Evolutionary conservation across 2,888 invertebrate genomes (phyloP).

Genomic region (Odontomyia ornata): DNA sequence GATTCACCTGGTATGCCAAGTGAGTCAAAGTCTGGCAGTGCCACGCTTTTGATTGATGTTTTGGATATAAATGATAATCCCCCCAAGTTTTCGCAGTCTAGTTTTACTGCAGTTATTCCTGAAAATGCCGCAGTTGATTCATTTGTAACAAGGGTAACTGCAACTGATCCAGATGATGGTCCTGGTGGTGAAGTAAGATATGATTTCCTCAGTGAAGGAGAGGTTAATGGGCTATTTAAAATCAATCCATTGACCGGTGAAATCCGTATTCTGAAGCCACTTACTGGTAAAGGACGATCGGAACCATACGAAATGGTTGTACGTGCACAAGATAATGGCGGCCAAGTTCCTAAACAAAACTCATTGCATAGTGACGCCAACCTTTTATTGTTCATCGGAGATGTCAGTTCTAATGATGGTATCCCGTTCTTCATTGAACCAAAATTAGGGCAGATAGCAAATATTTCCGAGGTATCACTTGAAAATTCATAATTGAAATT

Average conservation of each 20-base stretch:
- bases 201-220: conserved; percentile 77
- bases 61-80: conserved; percentile 83
- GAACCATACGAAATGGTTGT: conserved; percentile 76
- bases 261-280: conserved; percentile 70
- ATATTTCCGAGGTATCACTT: conserved; percentile 75
- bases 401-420: conserved; percentile 83
- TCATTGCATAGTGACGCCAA: conserved; percentile 71
- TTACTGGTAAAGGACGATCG: conserved; percentile 80
- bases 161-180: conserved; percentile 81
- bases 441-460: conserved; percentile 73
- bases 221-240: conserved; percentile 75
- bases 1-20: conserved; percentile 78
- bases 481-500: neutral
- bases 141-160: conserved; percentile 74
- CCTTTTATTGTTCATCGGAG: conserved; percentile 76
- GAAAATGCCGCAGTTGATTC: conserved; percentile 77
- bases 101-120: conserved; percentile 77
- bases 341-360: conserved; percentile 64
- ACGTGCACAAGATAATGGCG: conserved; percentile 76
- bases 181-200: conserved; percentile 76
- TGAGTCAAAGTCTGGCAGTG: conserved; percentile 72
- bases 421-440: conserved; percentile 79
- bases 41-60: conserved; percentile 74
- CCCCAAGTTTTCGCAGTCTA: conserved; percentile 71
- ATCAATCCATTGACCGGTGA: conserved; percentile 75